Base-by-base conservation (phyloP, 2,797 vertebrate genomes). In the Tokudaia muenninki region DNA sequence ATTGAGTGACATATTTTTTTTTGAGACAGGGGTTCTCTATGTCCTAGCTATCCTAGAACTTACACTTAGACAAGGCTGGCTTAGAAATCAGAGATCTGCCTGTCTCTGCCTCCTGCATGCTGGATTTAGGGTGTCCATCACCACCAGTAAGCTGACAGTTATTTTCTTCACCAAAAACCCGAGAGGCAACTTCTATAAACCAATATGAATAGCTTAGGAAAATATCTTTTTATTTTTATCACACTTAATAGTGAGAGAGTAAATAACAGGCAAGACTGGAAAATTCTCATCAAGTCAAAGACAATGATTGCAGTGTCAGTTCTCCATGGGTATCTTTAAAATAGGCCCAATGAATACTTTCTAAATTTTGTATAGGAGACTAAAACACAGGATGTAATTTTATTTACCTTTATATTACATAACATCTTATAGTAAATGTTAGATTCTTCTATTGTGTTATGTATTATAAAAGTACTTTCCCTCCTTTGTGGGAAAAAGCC, bases 381-480 rank as follows among this genome's bases (percentile, higher is more conserved):
- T 22, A 24, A 50, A 47, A 47, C 11, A 50, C 34, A 34, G 9
- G 17, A 47, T 10, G 11, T 12, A 21, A 34, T 50, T 86, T 50
- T 50, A 67, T 67, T 86, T 50, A 50, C 11, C 34, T 67, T 50
- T 34, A 67, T 86, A 22, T 22, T 86, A 14, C 10, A 67, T 21
- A 13, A 8, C 1, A 31, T 13, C 29, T 86, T 67, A 50, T 0
- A 50, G 61, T 17, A 86, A 47, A 67, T 47, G 59, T 63, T 19
- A 34, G 41, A 84, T 65, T 47, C 29, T 67, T 65, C 67, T 50
- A 34, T 41, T 50, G 4, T 50, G 5, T 63, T 80, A 14, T 91
- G 6, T 70, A 61, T 91, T 77, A 90, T 34, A 93, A 87, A 95
- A 80, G 75, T 74, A 24, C 57, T 72, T 95, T 65, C 7, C 13